phyloP scores from a whole-genome alignment of 2,888 invertebrate genomes.

The Himalopsyche tibetana region DNA sequence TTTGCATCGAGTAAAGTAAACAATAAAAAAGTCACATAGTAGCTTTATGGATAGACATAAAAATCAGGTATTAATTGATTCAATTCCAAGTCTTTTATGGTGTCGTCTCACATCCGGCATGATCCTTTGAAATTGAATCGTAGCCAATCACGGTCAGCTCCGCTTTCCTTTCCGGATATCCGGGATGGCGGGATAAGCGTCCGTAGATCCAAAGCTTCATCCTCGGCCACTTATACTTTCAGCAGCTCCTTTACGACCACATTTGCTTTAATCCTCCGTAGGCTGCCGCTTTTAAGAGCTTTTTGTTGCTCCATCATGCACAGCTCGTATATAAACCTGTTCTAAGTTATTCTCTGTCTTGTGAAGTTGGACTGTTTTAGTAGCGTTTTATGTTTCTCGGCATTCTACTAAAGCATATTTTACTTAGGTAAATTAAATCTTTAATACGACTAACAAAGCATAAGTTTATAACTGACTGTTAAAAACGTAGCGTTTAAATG shows the following conservation, averaged over 20 bases:
- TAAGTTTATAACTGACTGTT: neutral
- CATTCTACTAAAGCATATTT: neutral
- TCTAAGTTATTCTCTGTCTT: neutral
- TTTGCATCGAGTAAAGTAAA: too few species aligned
- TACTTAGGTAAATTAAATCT: conserved; percentile 24
- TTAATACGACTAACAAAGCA: neutral
- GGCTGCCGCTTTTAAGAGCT: conserved; percentile 31
- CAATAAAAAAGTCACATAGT: too few species aligned
- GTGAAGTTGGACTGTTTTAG: conserved; percentile 12
- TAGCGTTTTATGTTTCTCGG: conserved; percentile 1
- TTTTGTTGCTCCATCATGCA: conserved; percentile 30
- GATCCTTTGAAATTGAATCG: conserved; percentile 63
- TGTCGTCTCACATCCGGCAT: conserved; percentile 53
- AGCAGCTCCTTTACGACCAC: conserved; percentile 54
- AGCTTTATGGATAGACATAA: neutral
- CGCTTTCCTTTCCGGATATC: conserved; percentile 58
- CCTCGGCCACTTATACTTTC: conserved; percentile 54
- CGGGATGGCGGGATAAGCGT: conserved; percentile 59
- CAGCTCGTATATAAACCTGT: neutral
- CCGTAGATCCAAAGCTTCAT: conserved; percentile 51
- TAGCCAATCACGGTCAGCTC: conserved; percentile 60
- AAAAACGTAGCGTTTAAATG: neutral
- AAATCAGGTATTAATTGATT: conserved; percentile 60
- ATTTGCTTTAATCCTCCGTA: conserved; percentile 57
- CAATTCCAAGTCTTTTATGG: conserved; percentile 53